These are phyloP conservation scores for Lepilemur ruficaudatus DNA, from an alignment of 2,797 vertebrate genomes.

Conservation along the genomic window DNA sequence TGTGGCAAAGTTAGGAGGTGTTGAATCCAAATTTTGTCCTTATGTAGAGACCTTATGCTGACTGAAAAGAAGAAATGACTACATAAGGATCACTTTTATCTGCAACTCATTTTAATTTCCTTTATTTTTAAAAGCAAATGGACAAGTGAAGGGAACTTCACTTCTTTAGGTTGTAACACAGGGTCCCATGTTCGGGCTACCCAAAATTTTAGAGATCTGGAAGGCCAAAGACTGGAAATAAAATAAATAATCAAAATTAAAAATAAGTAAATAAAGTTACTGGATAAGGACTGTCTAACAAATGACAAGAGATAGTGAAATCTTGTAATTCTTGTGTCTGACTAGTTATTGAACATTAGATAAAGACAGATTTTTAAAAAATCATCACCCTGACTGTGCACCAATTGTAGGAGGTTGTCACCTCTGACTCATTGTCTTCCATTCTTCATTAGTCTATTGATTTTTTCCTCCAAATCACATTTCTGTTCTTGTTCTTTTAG, in stretches of 20 bases:
- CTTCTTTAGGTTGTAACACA: not conserved
- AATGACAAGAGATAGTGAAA: not conserved
- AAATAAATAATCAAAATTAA: not conserved
- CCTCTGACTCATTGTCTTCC: not conserved
- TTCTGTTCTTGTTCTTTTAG: not conserved
- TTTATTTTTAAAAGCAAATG: slow-evolving; percentile 29
- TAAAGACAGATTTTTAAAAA: not conserved
- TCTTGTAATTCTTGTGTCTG: not conserved
- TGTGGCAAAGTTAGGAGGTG: slow-evolving; percentile 70
- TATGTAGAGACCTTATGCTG: slow-evolving; percentile 2
- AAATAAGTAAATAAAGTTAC: not conserved
- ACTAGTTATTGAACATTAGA: not conserved
- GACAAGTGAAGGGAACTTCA: not conserved
- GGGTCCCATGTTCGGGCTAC: not conserved
- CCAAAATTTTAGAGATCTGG: not conserved
- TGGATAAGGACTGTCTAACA: not conserved
- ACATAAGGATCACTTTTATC: not conserved
- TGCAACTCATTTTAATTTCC: not conserved
- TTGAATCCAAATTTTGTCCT: slow-evolving; percentile 72
- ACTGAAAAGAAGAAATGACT: not conserved
- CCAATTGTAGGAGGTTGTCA: not conserved
- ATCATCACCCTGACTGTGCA: not conserved
- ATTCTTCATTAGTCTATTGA: not conserved
- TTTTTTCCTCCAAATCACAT: not conserved
- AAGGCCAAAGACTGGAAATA: not conserved